Evolutionary conservation across 2,888 invertebrate species (phyloP).

Genomic region (Hartigia nigra): DNA sequence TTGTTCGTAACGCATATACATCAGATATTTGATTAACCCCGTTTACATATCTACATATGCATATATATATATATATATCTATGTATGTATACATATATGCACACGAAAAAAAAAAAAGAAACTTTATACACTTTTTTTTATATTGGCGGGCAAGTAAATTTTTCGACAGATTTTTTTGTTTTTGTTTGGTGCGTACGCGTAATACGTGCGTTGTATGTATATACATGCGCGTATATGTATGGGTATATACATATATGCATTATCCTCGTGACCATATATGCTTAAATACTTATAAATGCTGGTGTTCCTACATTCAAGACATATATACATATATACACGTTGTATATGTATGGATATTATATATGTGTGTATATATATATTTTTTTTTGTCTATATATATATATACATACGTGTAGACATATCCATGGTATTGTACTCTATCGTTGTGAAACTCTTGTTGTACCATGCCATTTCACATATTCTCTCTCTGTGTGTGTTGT

Average conservation of each 20-base stretch:
- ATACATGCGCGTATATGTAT: constrained; percentile 1
- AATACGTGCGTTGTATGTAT: constrained; percentile 32
- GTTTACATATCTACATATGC: constrained; percentile 8
- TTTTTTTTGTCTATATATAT: not conserved
- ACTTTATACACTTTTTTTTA: not conserved
- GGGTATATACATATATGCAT: constrained; percentile 28
- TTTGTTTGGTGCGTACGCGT: not conserved
- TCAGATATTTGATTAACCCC: constrained; percentile 21
- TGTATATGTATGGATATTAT: not conserved
- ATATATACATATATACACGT: not conserved
- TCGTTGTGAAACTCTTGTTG: constrained; percentile 44
- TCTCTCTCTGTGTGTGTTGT: constrained; percentile 8
- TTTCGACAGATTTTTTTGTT: not conserved
- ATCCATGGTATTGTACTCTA: constrained; percentile 52
- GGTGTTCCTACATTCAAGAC: not conserved
- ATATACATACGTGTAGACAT: constrained; percentile 4
- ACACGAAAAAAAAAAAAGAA: no score
- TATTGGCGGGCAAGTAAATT: not conserved
- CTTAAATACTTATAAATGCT: not conserved
- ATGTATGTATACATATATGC: constrained; percentile 26
- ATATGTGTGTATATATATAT: not conserved
- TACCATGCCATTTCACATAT: constrained; percentile 42
- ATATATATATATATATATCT: constrained; percentile 21
- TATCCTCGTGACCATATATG: constrained; percentile 15
- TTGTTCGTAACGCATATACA: constrained; percentile 64